These are phyloP conservation scores for Lamproptera curius DNA, from an alignment of 2,888 invertebrate genomes.

Conservation along the genomic window DNA sequence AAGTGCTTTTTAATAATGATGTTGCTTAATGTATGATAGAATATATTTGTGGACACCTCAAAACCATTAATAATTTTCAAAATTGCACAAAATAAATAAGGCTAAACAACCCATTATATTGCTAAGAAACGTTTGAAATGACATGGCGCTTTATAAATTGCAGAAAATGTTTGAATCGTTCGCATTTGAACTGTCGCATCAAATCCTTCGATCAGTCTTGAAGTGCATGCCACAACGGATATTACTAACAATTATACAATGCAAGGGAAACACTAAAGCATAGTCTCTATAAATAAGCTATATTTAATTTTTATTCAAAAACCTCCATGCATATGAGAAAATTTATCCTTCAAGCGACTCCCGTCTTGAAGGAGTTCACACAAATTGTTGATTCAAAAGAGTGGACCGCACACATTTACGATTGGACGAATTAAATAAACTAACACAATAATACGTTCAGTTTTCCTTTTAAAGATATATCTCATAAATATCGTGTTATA, in stretches of 20 bases:
- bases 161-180: slow-evolving; percentile 2
- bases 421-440: slow-evolving; percentile 53
- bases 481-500: slow-evolving; percentile 39
- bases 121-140: too few relatives aligned
- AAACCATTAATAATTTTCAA: too few relatives aligned
- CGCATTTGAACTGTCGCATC: background rate
- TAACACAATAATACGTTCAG: slow-evolving; percentile 30
- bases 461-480: slow-evolving; percentile 39
- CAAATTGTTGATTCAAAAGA: slow-evolving; percentile 43
- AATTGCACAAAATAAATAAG: too few relatives aligned
- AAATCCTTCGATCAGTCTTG: slow-evolving; percentile 1
- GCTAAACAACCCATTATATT: too few relatives aligned
- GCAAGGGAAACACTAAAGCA: slow-evolving; percentile 62
- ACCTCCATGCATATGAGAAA: slow-evolving; percentile 36
- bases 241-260: slow-evolving; percentile 42
- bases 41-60: too few relatives aligned
- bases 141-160: too few relatives aligned
- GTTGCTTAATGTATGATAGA: too few relatives aligned
- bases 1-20: too few relatives aligned
- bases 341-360: slow-evolving; percentile 30
- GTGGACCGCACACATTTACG: slow-evolving; percentile 37
- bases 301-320: slow-evolving; percentile 29
- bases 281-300: slow-evolving; percentile 37
- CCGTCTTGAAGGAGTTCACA: slow-evolving; percentile 27
- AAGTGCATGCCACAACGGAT: slow-evolving; percentile 13